phyloP scores from a whole-genome alignment of 2,888 invertebrate genomes.

The Drosophila villosipedis region DNA sequence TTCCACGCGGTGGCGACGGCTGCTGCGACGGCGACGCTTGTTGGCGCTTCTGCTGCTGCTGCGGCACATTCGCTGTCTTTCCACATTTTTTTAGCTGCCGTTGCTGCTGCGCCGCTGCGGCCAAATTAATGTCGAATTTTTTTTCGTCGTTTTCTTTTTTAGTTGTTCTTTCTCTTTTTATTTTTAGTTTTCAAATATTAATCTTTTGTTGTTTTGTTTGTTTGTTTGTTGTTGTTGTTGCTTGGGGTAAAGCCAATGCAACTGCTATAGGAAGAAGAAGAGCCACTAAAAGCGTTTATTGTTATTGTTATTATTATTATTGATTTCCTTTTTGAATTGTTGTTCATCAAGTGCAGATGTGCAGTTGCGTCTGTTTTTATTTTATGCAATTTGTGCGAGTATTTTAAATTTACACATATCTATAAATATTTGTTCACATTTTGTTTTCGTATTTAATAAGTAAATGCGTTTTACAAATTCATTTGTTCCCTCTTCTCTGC shows the following conservation, averaged over 20 bases:
- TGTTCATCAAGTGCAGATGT: slow-evolving; percentile 40
- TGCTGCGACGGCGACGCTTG: slow-evolving; percentile 61
- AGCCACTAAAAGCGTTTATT: slow-evolving; percentile 33
- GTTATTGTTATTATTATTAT: slow-evolving; percentile 70
- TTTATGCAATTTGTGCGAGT: slow-evolving; percentile 20
- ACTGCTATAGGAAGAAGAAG: slow-evolving; percentile 30
- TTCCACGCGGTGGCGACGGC: slow-evolving; percentile 63
- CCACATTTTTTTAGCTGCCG: slow-evolving; percentile 42
- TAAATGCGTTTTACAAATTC: slow-evolving; percentile 73
- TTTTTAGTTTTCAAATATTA: slow-evolving; percentile 25
- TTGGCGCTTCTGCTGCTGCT: slow-evolving; percentile 43
- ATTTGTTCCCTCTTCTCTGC: slow-evolving; percentile 26
- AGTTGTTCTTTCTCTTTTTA: slow-evolving; percentile 15
- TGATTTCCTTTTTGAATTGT: slow-evolving; percentile 56
- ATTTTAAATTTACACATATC: slow-evolving; percentile 17
- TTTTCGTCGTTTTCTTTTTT: slow-evolving; percentile 7
- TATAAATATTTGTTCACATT: slow-evolving; percentile 29
- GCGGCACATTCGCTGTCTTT: slow-evolving; percentile 49
- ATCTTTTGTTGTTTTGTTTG: slow-evolving; percentile 2
- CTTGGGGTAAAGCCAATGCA: slow-evolving; percentile 20
- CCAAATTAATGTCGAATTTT: slow-evolving; percentile 16
- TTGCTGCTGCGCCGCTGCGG: slow-evolving; percentile 29
- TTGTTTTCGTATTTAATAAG: slow-evolving; percentile 53
- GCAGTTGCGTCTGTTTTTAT: slow-evolving; percentile 17
- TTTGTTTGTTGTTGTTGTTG: slow-evolving; percentile 15